Evolutionary conservation across 2,888 invertebrate species (phyloP).

Genomic region (Frankliniella intonsa): DNA sequence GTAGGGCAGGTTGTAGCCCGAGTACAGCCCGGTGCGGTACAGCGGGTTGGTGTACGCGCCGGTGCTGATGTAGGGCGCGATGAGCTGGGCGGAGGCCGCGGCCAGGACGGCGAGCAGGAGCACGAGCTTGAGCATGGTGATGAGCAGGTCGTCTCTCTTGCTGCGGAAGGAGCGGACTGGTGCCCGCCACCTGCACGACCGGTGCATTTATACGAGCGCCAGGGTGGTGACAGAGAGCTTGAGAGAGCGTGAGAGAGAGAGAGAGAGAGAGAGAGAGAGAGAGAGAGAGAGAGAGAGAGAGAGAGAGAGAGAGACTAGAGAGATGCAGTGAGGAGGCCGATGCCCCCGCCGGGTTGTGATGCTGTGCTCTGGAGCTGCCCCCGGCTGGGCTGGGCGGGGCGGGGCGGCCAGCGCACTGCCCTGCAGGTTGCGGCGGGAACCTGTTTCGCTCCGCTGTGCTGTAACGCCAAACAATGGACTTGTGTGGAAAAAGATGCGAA

Average conservation of each 20-base stretch:
- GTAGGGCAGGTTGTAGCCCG: constrained; percentile 20
- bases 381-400: background rate
- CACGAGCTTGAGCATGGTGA: constrained; percentile 10
- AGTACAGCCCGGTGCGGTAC: background rate
- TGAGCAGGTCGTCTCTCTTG: constrained; percentile 9
- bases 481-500: too few relatives aligned
- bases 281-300: background rate
- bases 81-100: constrained; percentile 11
- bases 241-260: background rate
- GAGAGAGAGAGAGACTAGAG: background rate
- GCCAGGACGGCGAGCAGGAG: constrained; percentile 7
- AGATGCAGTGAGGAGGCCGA: background rate
- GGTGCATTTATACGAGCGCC: background rate
- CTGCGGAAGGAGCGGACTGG: constrained; percentile 7
- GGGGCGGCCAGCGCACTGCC: background rate
- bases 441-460: background rate
- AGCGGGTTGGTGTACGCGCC: constrained; percentile 2
- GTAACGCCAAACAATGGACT: background rate
- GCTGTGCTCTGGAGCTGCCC: too few relatives aligned
- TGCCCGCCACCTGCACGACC: background rate
- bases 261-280: background rate
- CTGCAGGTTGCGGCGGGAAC: too few relatives aligned
- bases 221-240: background rate
- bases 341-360: background rate
- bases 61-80: background rate